Evolutionary conservation across 2,888 invertebrate genomes (phyloP), one percentile per base, ranked within the genome.

Genomic region (Steinernema hermaphroditum): DNA sequence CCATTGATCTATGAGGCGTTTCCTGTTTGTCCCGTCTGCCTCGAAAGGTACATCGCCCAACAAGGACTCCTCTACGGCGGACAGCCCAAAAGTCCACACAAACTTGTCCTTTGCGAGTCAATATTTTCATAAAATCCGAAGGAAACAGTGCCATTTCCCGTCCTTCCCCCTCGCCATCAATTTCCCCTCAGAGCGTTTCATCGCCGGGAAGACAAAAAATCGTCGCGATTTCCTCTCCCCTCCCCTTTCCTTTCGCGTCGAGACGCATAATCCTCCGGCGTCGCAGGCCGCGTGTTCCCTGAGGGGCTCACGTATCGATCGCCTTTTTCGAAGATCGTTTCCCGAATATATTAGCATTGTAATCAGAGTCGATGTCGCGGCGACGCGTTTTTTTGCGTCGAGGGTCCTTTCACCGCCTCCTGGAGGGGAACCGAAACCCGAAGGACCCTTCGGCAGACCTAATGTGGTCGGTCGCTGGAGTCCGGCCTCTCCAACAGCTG

Each of bases 321-420:
- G 62, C 8, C 54, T 16, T 34, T 32, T 62, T 62, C 34, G 62
- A 62, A 62, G 62, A 62, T 62, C 62, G 62, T 29, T 29, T 24
- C n/a, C 46, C 62, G 62, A 62, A 62, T 62, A 62, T 62, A 62
- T 62, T 62, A 62, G 62, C 62, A 62, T 62, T 62, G 62, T 62
- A 62, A 62, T 62, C 62, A 62, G 62, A 62, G 62, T 29, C 54
- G 54, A 9, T 9, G 1, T 27, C 27, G 19, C 62, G 62, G 27
- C 62, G 29, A 27, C 29, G 62, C 29, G 62, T 62, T 62, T 62
- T 62, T n/a, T 62, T 62, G 32, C 29, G 32, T n/a, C 46, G 46
- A 46, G 46, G 4, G 46, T n/a, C 46, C 9, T 62, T 62, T 62
- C 62, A 32, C 46, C 46, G 16, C 46, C n/a, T 16, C n/a, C 16